Conservation (phyloP, 2,888 invertebrate genomes). For the Eumerus sabulonum region DNA sequence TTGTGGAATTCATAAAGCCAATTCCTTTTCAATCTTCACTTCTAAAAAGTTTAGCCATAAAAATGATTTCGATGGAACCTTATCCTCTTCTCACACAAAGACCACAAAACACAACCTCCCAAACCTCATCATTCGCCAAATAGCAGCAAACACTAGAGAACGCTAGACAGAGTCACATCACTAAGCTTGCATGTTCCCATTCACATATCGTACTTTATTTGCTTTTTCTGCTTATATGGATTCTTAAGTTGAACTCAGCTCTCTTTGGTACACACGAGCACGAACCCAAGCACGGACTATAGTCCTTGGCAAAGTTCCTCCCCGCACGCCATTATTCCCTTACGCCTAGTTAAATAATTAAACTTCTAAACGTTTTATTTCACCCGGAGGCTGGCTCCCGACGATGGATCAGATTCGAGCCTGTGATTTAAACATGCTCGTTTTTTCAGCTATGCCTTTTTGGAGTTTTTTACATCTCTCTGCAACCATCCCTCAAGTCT, state of each 20-base stretch:
- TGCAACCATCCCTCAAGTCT: constrained; percentile 12
- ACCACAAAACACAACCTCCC: no score
- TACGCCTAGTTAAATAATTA: constrained; percentile 60
- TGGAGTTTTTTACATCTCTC: constrained; percentile 35
- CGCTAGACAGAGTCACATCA: no score
- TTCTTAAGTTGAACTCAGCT: constrained; percentile 6
- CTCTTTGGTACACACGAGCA: no score
- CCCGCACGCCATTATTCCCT: constrained; percentile 21
- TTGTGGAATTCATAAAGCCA: no score
- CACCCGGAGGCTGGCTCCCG: constrained; percentile 34
- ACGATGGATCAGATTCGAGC: constrained; percentile 26
- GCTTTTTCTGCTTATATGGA: constrained; percentile 10
- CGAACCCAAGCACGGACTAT: no score
- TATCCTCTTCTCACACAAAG: background rate
- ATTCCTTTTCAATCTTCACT: no score
- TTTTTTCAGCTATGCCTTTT: constrained; percentile 25
- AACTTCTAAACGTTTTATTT: constrained; percentile 65
- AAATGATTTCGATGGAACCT: no score
- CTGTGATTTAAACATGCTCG: constrained; percentile 47
- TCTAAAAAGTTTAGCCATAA: no score
- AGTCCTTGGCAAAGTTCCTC: constrained; percentile 22
- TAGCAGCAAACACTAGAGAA: no score
- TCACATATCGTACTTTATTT: constrained; percentile 20
- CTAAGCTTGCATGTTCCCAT: constrained; percentile 11
- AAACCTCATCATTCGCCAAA: no score